Evolutionary conservation across 2,888 invertebrate genomes (phyloP), one percentile per base, ranked within the genome.

Genomic region (Conomelus anceps): DNA sequence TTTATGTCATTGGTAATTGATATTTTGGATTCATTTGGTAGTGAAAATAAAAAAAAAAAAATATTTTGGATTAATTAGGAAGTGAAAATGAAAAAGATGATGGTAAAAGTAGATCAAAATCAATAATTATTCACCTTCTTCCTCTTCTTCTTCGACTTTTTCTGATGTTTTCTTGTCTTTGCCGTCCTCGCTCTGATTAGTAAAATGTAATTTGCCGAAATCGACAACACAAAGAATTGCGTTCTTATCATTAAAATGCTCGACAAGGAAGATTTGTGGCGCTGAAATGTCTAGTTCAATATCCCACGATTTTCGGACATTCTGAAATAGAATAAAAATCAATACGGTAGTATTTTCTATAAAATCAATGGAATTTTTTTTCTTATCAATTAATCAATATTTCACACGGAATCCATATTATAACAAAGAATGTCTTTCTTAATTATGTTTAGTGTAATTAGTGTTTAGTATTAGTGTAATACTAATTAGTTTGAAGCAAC

Each of bases 261-360:
- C 98, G 84, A 98, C 97, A 91, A 98, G 95, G 92, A 98, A 95
- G 91, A 99, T 97, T 93, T 98, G 98, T 0, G 99, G 99, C 0
- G 99, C 98, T 4, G 97, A 97, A 91, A 99, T 97, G 93, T 99
- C 98, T 91, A 99, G 94, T 92, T 98, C 96, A 90, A 99, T 94
- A 91, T 97, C 97, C 98, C 98, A 98, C 22, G 96, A 95, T 22
- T 96, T 95, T 3, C 97, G 94, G 90, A 95, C 95, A 88, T 94
- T 94, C 96, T 96, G 91, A 23, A 92, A 92, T 89, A 9, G 34
- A 63, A 63, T 34, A 17, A 22, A 34, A 34, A 87, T 23, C n/a
- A 26, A 63, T 87, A 41, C 20, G 22, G 11, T 29, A 88, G 7
- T 86, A 6, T 17, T 17, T 34, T 34, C 11, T 9, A 17, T 41